Percentiles rank a stretch among this genome's conserved stretches.
Evolutionary conservation across 2,888 invertebrate species (phyloP).

Genomic region (Scaptomyza flava): DNA sequence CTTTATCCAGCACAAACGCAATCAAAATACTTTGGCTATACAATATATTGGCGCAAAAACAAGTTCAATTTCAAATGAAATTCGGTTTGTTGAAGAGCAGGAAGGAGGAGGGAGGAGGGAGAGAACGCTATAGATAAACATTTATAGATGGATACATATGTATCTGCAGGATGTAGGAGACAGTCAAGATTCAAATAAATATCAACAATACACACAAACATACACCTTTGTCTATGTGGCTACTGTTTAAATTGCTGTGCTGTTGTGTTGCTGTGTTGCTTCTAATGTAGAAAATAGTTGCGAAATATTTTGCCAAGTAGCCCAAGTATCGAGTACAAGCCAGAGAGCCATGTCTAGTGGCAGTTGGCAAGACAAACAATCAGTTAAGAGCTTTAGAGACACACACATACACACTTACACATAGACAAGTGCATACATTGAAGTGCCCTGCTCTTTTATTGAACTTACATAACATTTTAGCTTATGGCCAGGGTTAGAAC

Average conservation of each 20-base stretch:
- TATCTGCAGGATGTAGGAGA: constrained; percentile 63
- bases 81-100: constrained; percentile 59
- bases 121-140: constrained; percentile 58
- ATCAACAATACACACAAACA: constrained; percentile 59
- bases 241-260: constrained; percentile 55
- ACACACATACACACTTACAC: constrained; percentile 16
- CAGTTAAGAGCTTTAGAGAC: constrained; percentile 77
- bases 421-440: constrained; percentile 32
- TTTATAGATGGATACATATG: constrained; percentile 40
- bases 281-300: constrained; percentile 80
- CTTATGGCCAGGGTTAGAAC: constrained; percentile 55
- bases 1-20: constrained; percentile 54
- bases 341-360: constrained; percentile 60
- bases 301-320: constrained; percentile 77
- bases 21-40: constrained; percentile 78
- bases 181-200: constrained; percentile 79
- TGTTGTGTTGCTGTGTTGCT: constrained; percentile 56
- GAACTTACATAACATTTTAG: constrained; percentile 74
- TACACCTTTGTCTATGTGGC: constrained; percentile 68
- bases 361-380: constrained; percentile 81
- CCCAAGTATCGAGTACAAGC: constrained; percentile 62
- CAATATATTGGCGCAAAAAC: constrained; percentile 80
- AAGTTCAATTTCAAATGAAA: constrained; percentile 79
- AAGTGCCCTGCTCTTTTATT: constrained; percentile 60
- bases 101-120: not conserved